Evolutionary conservation across 1,140 invertebrate genomes (phyloP).

Genomic region (Ceratosolen fusciceps): DNA sequence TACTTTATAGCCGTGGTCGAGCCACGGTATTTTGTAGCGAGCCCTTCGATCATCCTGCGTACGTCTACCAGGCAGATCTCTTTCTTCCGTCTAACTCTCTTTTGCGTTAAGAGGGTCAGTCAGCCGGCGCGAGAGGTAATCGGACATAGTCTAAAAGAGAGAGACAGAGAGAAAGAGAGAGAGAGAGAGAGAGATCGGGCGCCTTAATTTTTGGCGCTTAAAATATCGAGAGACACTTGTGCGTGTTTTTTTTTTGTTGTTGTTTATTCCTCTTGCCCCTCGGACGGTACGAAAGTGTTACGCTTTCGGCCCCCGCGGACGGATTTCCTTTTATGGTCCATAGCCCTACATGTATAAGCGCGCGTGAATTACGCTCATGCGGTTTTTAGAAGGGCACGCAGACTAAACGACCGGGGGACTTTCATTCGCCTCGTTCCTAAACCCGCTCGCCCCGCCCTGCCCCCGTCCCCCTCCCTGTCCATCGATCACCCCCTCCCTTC

Average conservation of each 20-base stretch:
- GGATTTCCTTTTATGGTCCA: neutral
- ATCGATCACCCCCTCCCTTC: neutral
- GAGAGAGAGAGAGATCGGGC: neutral
- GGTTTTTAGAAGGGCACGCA: slow-evolving; percentile 3
- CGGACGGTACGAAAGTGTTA: neutral
- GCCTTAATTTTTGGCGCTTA: slow-evolving; percentile 43
- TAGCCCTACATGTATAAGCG: neutral
- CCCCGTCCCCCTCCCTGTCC: neutral
- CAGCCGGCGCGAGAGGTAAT: neutral
- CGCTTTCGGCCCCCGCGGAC: neutral
- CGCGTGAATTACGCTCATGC: neutral
- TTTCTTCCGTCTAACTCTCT: slow-evolving; percentile 16
- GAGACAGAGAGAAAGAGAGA: neutral
- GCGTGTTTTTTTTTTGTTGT: no score
- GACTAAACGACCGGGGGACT: neutral
- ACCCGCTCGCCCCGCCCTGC: no score
- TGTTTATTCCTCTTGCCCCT: neutral
- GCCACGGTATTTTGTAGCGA: slow-evolving; percentile 23
- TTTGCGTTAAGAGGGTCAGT: slow-evolving; percentile 3
- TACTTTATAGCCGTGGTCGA: slow-evolving; percentile 38
- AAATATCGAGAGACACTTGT: neutral
- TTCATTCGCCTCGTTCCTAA: no score
- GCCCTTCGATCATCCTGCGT: slow-evolving; percentile 35
- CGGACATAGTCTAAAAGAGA: no score
- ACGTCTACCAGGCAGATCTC: neutral